A percentile compares a stretch with the other conserved stretches of the same genome.
Conservation (phyloP, 2,113 vertebrate genomes). For the Hydrolagus affinis region DNA sequence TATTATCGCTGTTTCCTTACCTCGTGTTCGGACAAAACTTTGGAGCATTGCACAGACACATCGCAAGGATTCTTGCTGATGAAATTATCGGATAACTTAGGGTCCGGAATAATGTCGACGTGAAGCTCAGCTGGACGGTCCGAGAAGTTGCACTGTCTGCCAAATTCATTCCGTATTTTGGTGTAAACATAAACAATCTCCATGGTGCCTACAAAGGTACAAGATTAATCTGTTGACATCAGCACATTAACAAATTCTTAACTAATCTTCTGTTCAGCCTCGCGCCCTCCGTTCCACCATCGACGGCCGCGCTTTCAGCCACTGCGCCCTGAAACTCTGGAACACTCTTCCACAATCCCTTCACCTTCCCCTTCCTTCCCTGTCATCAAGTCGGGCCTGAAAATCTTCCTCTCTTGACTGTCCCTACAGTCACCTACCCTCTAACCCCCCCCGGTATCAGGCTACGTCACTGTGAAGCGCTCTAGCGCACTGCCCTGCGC, state of each 20-base stretch:
- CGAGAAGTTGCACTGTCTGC: conserved; percentile 71
- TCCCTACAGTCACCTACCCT: too few species aligned
- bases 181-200: conserved; percentile 72
- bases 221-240: neutral
- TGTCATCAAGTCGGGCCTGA: too few species aligned
- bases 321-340: too few species aligned
- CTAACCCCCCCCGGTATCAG: too few species aligned
- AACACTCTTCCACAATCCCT: too few species aligned
- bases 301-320: too few species aligned
- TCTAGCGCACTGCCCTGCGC: too few species aligned
- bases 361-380: too few species aligned
- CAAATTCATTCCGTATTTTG: conserved; percentile 74
- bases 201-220: conserved; percentile 51
- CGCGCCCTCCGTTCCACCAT: too few species aligned
- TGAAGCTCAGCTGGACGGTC: conserved; percentile 62
- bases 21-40: conserved; percentile 76
- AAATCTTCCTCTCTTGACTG: too few species aligned
- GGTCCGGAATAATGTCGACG: conserved; percentile 68
- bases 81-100: conserved; percentile 51
- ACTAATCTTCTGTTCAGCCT: too few species aligned
- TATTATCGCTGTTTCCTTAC: conserved; percentile 47
- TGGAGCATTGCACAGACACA: conserved; percentile 52
- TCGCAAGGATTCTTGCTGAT: conserved; percentile 61
- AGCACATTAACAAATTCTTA: neutral
- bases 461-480: too few species aligned